A percentile compares a stretch with the other conserved stretches of the same genome.
phyloP scores from a whole-genome alignment of 2,113 vertebrate species.

The Strix aluco region DNA sequence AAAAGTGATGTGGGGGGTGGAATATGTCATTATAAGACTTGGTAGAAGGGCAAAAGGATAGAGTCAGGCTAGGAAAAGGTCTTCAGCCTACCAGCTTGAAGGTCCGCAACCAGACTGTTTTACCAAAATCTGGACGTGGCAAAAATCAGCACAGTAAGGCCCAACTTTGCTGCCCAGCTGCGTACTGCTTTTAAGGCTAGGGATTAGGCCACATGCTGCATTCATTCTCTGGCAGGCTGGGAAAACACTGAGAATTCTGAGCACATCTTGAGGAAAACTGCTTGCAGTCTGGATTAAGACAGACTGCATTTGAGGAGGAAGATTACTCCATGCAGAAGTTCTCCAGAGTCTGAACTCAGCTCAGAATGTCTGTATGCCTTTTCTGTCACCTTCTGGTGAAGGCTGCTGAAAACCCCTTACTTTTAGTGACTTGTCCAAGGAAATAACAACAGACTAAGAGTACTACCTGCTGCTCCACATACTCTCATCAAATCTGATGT shows the following conservation, averaged over 20 bases:
- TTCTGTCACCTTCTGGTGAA: not conserved
- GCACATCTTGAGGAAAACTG: not conserved
- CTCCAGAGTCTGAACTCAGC: not conserved
- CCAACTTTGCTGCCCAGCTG: not conserved
- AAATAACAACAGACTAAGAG: not conserved
- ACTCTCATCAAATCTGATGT: not conserved
- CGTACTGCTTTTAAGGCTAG: not conserved
- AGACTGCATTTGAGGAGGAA: not conserved
- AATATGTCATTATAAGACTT: not conserved
- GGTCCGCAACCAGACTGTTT: not conserved
- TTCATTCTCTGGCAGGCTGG: not conserved
- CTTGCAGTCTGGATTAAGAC: not conserved
- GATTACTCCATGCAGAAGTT: not conserved
- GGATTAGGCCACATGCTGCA: not conserved
- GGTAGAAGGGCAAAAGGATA: not conserved
- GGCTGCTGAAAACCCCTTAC: not conserved
- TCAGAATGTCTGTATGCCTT: not conserved
- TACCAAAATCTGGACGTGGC: not conserved
- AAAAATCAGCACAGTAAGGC: not conserved
- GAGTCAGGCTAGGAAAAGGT: not conserved
- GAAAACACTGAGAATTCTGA: not conserved
- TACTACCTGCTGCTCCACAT: not conserved
- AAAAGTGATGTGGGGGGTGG: not conserved
- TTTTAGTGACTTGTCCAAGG: not conserved
- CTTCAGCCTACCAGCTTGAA: not conserved